Conservation (phyloP, 2,113 vertebrate genomes). For the Solea senegalensis region DNA sequence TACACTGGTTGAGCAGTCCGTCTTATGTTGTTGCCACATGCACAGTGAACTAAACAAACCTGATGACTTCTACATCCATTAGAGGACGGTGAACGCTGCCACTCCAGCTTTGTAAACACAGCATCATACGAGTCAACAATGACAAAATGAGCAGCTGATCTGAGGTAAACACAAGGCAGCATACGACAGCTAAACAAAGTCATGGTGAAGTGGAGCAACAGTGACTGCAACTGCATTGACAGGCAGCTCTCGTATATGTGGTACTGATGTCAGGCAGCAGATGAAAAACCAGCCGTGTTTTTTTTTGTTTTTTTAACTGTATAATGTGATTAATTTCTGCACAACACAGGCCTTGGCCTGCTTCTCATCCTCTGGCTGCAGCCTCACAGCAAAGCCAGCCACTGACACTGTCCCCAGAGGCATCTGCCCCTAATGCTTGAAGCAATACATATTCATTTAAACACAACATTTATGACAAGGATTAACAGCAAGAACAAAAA, state of each 20-base stretch:
- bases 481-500: slow-evolving; percentile 25
- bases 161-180: slow-evolving; percentile 7
- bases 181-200: slow-evolving; percentile 7
- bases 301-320: slow-evolving; percentile 3
- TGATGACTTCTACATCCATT: not conserved
- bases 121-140: not conserved
- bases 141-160: slow-evolving; percentile 11
- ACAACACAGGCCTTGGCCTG: slow-evolving; percentile 41
- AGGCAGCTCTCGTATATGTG: slow-evolving; percentile 44
- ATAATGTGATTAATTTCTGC: slow-evolving; percentile 74
- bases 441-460: slow-evolving; percentile 59
- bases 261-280: slow-evolving; percentile 55
- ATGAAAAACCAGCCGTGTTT: slow-evolving; percentile 2
- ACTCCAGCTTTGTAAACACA: not conserved
- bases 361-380: slow-evolving; percentile 44
- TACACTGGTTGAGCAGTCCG: not conserved
- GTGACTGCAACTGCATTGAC: slow-evolving; percentile 33
- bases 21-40: not conserved
- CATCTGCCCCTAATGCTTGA: slow-evolving; percentile 18
- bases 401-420: slow-evolving; percentile 36
- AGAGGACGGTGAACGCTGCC: not conserved
- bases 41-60: not conserved
- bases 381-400: slow-evolving; percentile 29
- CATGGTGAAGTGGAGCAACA: slow-evolving; percentile 28
- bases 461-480: slow-evolving; percentile 45